Evolutionary conservation across 1,140 invertebrate genomes (phyloP).

Genomic region (Stenopsyche tienmushanensis): DNA sequence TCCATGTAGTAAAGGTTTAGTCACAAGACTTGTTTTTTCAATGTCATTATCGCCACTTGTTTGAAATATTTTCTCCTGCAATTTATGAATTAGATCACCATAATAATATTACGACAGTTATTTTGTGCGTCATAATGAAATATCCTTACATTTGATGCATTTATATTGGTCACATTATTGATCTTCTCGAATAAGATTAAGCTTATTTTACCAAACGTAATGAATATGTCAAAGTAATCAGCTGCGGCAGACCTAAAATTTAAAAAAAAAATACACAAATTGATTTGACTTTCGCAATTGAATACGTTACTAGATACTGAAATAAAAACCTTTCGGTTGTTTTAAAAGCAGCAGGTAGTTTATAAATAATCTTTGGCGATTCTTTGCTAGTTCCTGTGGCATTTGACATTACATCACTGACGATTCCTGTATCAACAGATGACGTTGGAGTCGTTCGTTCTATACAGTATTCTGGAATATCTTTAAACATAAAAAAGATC

Average conservation of each 20-base stretch:
- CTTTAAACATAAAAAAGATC: background rate
- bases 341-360: background rate
- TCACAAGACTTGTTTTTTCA: slow-evolving; percentile 10
- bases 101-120: too few relatives aligned
- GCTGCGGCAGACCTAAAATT: slow-evolving; percentile 2
- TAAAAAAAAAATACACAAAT: slow-evolving; percentile 20
- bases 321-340: background rate
- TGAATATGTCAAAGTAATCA: slow-evolving; percentile 29
- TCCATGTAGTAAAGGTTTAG: slow-evolving; percentile 20
- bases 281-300: background rate
- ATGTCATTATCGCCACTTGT: slow-evolving; percentile 4
- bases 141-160: background rate
- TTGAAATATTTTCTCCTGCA: background rate
- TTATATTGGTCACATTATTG: too few relatives aligned
- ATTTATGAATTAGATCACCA: too few relatives aligned
- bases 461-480: background rate
- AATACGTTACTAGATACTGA: background rate
- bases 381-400: slow-evolving; percentile 3
- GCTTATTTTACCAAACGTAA: slow-evolving; percentile 31
- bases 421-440: slow-evolving; percentile 20
- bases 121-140: too few relatives aligned
- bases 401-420: slow-evolving; percentile 18
- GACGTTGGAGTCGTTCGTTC: slow-evolving; percentile 7
- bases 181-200: slow-evolving; percentile 19
- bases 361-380: background rate